phyloP scores from a whole-genome alignment of 2,888 invertebrate genomes.

The Galeruca laticollis region DNA sequence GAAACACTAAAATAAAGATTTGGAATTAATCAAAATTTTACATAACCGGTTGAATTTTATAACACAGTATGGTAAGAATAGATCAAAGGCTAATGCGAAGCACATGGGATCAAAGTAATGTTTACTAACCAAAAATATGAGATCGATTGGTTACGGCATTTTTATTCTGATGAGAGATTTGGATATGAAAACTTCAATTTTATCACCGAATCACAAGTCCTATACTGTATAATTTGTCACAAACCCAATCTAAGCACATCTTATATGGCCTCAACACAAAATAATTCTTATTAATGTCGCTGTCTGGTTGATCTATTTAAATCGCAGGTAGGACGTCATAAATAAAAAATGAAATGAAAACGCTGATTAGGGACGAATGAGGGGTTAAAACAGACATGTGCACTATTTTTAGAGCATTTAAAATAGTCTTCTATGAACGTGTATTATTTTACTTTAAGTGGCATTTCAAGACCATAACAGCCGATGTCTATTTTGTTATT shows the following conservation, averaged over 20 bases:
- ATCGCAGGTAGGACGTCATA: conserved; percentile 29
- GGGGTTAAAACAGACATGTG: conserved; percentile 55
- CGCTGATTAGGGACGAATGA: conserved; percentile 38
- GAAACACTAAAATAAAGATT: no score
- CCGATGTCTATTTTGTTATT: conserved; percentile 42
- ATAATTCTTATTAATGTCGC: conserved; percentile 20
- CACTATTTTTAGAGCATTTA: conserved; percentile 64
- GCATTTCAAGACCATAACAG: conserved; percentile 41
- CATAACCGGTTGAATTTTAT: no score
- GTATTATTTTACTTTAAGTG: conserved; percentile 54
- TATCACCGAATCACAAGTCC: neutral
- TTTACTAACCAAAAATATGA: neutral
- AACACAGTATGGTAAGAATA: neutral
- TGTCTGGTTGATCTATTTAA: conserved; percentile 24
- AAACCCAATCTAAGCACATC: neutral
- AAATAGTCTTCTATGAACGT: conserved; percentile 62
- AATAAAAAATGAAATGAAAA: conserved; percentile 36
- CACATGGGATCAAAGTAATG: neutral
- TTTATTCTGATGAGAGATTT: neutral
- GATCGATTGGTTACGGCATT: neutral
- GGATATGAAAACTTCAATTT: neutral
- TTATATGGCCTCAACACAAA: neutral
- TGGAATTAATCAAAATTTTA: neutral
- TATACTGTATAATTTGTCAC: neutral
- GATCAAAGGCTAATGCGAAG: neutral